Evolutionary conservation across 2,797 vertebrate species (phyloP).

Genomic region (Argyrosomus regius): DNA sequence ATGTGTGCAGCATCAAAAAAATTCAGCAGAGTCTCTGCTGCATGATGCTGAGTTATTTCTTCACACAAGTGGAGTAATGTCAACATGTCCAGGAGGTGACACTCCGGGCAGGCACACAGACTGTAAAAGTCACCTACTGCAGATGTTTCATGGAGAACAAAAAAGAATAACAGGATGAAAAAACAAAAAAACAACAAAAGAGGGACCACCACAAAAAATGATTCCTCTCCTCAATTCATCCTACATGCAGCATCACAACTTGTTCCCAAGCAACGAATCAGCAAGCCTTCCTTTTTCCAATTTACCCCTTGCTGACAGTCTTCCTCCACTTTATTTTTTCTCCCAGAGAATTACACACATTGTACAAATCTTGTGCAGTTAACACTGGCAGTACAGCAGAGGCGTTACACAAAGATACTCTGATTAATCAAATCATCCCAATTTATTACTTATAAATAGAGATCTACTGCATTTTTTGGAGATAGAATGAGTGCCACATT

Average conservation of each 20-base stretch:
- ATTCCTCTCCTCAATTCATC: conserved; percentile 28
- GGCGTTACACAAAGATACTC: not conserved
- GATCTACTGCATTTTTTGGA: not conserved
- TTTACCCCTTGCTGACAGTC: conserved; percentile 59
- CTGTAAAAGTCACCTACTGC: not conserved
- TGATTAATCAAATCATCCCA: not conserved
- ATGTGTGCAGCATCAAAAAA: conserved; percentile 16
- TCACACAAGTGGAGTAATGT: conserved; percentile 26
- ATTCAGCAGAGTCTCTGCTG: not conserved
- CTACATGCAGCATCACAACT: conserved; percentile 34
- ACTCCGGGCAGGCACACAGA: not conserved
- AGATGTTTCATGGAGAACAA: conserved; percentile 1
- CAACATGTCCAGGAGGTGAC: conserved; percentile 30
- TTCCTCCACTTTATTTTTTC: conserved; percentile 37
- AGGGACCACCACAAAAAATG: conserved; percentile 6
- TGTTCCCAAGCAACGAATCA: conserved; percentile 67
- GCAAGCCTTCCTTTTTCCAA: conserved; percentile 38
- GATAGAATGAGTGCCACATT: not conserved
- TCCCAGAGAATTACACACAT: conserved; percentile 15
- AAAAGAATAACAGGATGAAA: not conserved
- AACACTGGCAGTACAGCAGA: not conserved
- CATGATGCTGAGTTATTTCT: conserved; percentile 32
- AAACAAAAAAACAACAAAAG: not conserved
- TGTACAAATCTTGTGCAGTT: not conserved
- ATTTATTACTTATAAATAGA: not conserved